A percentile compares a stretch with the other conserved stretches of the same genome.
Evolutionary conservation across 2,113 vertebrate species (phyloP).

Genomic region (Pelmatolapia mariae): DNA sequence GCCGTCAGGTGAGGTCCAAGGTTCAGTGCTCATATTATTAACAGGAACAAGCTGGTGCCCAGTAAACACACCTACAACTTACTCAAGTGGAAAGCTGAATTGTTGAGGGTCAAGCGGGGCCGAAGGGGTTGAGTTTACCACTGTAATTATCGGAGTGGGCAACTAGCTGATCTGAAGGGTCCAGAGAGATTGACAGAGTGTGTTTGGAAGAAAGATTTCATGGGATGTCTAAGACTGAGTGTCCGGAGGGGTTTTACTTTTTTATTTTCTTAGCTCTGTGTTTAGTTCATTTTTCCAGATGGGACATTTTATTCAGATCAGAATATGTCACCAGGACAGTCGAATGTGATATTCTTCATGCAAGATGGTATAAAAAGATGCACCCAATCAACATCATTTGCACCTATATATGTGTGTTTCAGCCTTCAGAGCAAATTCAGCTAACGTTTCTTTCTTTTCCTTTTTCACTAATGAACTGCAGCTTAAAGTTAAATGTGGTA

Average conservation of each 20-base stretch:
- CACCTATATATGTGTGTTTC: background rate
- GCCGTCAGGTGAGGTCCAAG: constrained; percentile 83
- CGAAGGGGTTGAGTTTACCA: background rate
- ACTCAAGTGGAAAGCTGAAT: constrained; percentile 72
- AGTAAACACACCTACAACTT: constrained; percentile 75
- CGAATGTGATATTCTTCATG: background rate
- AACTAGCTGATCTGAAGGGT: background rate
- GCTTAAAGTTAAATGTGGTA: background rate
- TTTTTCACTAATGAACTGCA: background rate
- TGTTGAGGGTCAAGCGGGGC: constrained; percentile 53
- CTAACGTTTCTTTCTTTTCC: background rate
- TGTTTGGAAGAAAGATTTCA: background rate
- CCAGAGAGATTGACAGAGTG: background rate
- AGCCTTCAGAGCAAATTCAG: background rate
- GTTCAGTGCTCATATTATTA: constrained; percentile 79
- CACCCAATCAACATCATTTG: background rate
- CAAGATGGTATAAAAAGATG: background rate
- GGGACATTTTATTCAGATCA: background rate
- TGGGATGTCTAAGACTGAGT: background rate
- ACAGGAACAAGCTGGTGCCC: constrained; percentile 80
- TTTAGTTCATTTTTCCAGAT: background rate
- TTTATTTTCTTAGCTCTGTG: background rate
- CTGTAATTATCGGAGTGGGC: constrained; percentile 41
- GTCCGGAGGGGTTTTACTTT: background rate
- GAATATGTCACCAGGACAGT: background rate